Evolutionary conservation across 2,888 invertebrate genomes (phyloP).

Genomic region (Chalcosyrphus nemorum): DNA sequence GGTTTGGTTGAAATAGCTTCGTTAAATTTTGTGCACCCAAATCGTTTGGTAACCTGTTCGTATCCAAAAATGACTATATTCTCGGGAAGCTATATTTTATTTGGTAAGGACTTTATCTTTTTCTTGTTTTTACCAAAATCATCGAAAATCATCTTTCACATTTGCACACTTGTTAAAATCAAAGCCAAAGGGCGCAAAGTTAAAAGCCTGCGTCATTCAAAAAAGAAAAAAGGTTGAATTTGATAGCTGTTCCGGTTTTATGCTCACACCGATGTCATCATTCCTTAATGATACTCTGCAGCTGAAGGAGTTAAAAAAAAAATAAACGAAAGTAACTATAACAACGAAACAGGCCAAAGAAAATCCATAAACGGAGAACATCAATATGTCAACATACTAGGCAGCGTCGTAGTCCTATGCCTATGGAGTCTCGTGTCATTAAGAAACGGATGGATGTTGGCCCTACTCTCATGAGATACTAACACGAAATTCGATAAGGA

Average conservation of each 20-base stretch:
- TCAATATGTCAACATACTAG: conserved; percentile 30
- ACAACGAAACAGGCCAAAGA: conserved; percentile 12
- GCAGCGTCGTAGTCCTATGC: conserved; percentile 17
- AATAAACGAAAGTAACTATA: conserved; percentile 12
- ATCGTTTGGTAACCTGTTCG: not conserved
- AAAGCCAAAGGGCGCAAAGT: conserved; percentile 14
- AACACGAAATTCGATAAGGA: conserved; percentile 69
- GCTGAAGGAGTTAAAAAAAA: conserved; percentile 32
- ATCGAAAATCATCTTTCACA: not conserved
- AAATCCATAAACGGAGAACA: conserved; percentile 11
- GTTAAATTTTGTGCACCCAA: conserved; percentile 3
- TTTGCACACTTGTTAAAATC: conserved; percentile 15
- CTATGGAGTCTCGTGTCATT: conserved; percentile 49
- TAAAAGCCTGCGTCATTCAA: not conserved
- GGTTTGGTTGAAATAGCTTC: not conserved
- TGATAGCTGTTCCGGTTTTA: conserved; percentile 12
- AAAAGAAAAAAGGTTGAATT: conserved; percentile 3
- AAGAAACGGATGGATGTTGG: conserved; percentile 53
- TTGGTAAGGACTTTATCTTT: no score
- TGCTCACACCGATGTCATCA: conserved; percentile 16
- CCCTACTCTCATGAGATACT: conserved; percentile 36
- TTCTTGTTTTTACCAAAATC: not conserved
- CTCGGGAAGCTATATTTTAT: not conserved
- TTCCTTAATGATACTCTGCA: conserved; percentile 38
- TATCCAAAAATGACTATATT: not conserved